These are phyloP conservation scores for Pseudococcus viburni DNA, from an alignment of 2,888 invertebrate species.

Conservation along the genomic window DNA sequence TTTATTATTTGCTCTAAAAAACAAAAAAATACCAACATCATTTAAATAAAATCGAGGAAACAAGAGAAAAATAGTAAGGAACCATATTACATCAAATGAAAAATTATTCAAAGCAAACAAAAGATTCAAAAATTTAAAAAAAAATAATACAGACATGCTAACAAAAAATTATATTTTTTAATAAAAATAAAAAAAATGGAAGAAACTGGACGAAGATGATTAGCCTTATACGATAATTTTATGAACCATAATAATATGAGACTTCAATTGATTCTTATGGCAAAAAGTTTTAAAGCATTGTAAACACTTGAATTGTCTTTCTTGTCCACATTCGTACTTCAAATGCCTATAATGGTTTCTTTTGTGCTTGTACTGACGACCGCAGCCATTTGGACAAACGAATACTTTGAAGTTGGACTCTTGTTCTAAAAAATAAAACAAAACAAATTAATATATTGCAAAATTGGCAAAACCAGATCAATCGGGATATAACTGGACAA, in stretches of 20 bases:
- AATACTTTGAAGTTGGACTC: not conserved
- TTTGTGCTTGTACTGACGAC: conserved; percentile 62
- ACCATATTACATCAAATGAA: no score
- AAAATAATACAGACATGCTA: not conserved
- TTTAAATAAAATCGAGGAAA: not conserved
- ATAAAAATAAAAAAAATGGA: not conserved
- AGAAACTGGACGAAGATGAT: not conserved
- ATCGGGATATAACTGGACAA: no score
- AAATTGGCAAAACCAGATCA: not conserved
- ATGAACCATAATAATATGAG: conserved; percentile 60
- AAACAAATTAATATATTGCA: not conserved
- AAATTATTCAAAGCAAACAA: no score
- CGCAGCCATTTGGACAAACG: conserved; percentile 64
- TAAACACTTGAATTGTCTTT: conserved; percentile 73
- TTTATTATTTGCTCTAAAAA: not conserved
- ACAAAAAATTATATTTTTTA: not conserved
- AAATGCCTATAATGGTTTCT: conserved; percentile 66
- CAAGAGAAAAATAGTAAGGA: not conserved
- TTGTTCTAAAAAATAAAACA: not conserved
- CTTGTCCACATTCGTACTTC: conserved; percentile 71
- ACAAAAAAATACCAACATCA: not conserved
- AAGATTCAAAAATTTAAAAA: not conserved
- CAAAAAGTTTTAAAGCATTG: conserved; percentile 52
- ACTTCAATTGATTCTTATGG: conserved; percentile 64
- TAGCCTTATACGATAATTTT: not conserved